Conservation (phyloP, 2,797 vertebrate species). For the Sparidentex hasta region DNA sequence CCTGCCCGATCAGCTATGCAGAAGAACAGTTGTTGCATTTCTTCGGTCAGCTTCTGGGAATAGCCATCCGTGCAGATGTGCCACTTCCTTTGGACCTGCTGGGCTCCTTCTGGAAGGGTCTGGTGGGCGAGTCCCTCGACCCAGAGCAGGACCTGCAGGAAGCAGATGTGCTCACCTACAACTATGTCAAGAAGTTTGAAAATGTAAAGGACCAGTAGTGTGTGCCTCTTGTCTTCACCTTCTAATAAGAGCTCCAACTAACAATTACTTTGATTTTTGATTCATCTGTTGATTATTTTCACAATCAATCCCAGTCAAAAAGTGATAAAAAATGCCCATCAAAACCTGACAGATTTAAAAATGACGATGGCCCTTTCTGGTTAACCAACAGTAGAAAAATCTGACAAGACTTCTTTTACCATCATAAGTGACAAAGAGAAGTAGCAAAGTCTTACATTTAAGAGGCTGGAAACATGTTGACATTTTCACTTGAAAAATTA, state of each 20-base stretch:
- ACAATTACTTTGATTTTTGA: no score
- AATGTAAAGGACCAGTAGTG: constrained; percentile 82
- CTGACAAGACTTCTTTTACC: no score
- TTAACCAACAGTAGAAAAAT: no score
- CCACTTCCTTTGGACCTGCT: constrained; percentile 96
- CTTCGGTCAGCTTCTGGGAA: constrained; percentile 96
- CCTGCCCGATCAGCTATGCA: constrained; percentile 94
- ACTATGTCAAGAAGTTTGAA: constrained; percentile 96
- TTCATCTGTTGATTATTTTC: no score
- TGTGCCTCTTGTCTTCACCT: background rate
- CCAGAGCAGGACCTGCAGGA: constrained; percentile 94
- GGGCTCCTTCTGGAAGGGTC: constrained; percentile 96
- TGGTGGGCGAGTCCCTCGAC: constrained; percentile 92
- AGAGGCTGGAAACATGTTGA: no score
- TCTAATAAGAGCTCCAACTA: background rate
- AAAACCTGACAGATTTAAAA: no score
- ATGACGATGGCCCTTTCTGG: no score
- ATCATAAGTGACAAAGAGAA: no score
- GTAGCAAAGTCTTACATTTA: no score
- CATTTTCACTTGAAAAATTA: no score
- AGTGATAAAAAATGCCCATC: no score
- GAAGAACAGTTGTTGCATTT: constrained; percentile 98
- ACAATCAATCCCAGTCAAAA: no score
- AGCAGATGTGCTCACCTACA: constrained; percentile 95
- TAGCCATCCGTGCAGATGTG: constrained; percentile 95